Evolutionary conservation across 2,888 invertebrate genomes (phyloP).

Genomic region (Cryptocheilus praepositus): DNA sequence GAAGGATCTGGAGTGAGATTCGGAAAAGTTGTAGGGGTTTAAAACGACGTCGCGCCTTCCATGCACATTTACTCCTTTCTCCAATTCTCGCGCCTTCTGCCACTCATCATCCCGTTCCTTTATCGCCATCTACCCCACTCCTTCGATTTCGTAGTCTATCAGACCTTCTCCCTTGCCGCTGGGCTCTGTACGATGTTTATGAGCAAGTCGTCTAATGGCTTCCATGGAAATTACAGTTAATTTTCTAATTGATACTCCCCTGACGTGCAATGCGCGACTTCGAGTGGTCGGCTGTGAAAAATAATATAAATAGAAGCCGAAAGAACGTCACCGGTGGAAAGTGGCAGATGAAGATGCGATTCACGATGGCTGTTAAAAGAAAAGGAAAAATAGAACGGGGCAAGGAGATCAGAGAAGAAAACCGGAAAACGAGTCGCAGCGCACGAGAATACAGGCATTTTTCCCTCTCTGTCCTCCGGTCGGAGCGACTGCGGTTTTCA

Average conservation of each 20-base stretch:
- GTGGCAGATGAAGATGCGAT: constrained; percentile 1
- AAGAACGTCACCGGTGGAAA: neutral
- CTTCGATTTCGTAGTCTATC: constrained; percentile 5
- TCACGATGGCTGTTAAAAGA: constrained; percentile 10
- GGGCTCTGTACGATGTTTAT: constrained; percentile 37
- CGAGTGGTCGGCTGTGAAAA: constrained; percentile 5
- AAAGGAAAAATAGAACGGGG: constrained; percentile 3
- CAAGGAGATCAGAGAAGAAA: neutral
- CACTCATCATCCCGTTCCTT: neutral
- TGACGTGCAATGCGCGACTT: neutral
- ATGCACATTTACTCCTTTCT: constrained; percentile 13
- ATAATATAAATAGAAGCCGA: constrained; percentile 17
- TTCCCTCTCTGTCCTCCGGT: constrained; percentile 17
- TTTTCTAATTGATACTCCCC: constrained; percentile 56
- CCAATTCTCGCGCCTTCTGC: constrained; percentile 5
- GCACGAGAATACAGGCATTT: constrained; percentile 11
- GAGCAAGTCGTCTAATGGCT: constrained; percentile 39
- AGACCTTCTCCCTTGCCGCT: constrained; percentile 18
- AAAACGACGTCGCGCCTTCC: constrained; percentile 30
- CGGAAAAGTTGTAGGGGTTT: constrained; percentile 17
- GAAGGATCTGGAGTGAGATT: neutral
- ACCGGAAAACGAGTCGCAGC: neutral
- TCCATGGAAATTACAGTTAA: constrained; percentile 53
- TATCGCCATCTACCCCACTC: neutral
- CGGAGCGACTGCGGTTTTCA: constrained; percentile 57